phyloP scores from a whole-genome alignment of 1,140 invertebrate species.

The Heliothis subflexa region DNA sequence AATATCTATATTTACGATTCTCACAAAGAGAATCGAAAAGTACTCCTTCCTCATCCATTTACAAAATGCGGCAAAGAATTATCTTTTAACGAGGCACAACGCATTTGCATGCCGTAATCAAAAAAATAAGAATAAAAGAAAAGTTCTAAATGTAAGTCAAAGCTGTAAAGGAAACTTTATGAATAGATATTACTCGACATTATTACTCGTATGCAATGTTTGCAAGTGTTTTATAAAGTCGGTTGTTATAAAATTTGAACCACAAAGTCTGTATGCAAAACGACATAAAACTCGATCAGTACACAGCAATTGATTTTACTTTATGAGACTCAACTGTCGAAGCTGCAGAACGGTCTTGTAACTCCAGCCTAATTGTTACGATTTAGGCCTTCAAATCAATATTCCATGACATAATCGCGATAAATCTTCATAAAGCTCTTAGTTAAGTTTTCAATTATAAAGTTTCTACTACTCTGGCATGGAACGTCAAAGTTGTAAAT shows the following conservation, averaged over 20 bases:
- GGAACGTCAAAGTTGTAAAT: constrained; percentile 35
- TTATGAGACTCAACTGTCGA: no score
- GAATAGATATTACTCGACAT: not conserved
- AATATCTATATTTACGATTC: not conserved
- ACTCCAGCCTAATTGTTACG: no score
- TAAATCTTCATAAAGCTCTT: constrained; percentile 19
- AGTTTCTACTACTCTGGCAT: constrained; percentile 28
- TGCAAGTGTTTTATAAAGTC: no score
- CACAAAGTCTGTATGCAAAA: no score
- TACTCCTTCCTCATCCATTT: not conserved
- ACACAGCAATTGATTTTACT: no score
- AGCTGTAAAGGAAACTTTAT: constrained; percentile 1
- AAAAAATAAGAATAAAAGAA: constrained; percentile 7
- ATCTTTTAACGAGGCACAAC: constrained; percentile 15
- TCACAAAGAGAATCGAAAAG: not conserved
- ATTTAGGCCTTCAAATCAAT: no score
- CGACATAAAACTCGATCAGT: no score
- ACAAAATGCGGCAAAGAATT: constrained; percentile 19
- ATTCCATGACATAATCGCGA: not conserved
- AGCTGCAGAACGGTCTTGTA: no score
- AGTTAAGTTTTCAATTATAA: constrained; percentile 27
- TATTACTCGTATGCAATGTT: not conserved
- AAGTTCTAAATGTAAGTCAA: not conserved
- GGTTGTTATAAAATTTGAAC: no score
- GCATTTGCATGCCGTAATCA: constrained; percentile 3